A percentile compares a stretch with the other conserved stretches of the same genome.
Conservation (phyloP, 2,888 invertebrate species). For the Cryptosula pallasiana region DNA sequence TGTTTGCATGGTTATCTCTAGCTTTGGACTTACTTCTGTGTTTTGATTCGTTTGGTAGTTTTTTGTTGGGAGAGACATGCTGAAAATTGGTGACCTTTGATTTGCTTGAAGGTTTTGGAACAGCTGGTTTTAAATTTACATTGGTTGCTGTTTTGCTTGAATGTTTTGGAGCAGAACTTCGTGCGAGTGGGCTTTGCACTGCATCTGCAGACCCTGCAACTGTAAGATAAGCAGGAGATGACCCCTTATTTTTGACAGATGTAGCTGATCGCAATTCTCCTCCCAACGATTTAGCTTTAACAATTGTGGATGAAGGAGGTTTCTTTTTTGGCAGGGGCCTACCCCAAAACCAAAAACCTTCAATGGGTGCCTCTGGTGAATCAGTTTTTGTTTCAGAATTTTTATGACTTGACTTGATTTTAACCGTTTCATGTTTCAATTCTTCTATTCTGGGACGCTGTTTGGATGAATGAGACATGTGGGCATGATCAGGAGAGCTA, state of each 20-base stretch:
- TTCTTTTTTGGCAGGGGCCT: background rate
- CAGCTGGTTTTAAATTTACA: background rate
- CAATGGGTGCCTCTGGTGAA: background rate
- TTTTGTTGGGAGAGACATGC: background rate
- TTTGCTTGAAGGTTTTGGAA: background rate
- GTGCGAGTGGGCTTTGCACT: background rate
- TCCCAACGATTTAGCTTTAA: slow-evolving; percentile 9
- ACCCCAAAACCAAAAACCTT: background rate
- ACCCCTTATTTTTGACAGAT: slow-evolving; percentile 18
- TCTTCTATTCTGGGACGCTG: background rate
- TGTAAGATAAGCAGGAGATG: slow-evolving; percentile 3
- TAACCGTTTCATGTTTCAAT: background rate
- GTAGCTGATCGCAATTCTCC: background rate
- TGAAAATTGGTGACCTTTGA: background rate
- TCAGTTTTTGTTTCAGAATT: background rate
- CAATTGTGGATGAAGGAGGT: background rate
- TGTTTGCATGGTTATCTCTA: background rate
- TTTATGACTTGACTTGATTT: background rate
- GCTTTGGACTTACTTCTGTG: background rate
- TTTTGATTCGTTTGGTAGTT: background rate
- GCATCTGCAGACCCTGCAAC: background rate
- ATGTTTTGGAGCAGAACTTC: background rate
- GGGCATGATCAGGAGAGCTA: slow-evolving; percentile 3
- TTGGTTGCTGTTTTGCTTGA: background rate
- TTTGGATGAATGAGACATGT: background rate